phyloP scores from a whole-genome alignment of 2,888 invertebrate genomes.

The Cheilosia soror region DNA sequence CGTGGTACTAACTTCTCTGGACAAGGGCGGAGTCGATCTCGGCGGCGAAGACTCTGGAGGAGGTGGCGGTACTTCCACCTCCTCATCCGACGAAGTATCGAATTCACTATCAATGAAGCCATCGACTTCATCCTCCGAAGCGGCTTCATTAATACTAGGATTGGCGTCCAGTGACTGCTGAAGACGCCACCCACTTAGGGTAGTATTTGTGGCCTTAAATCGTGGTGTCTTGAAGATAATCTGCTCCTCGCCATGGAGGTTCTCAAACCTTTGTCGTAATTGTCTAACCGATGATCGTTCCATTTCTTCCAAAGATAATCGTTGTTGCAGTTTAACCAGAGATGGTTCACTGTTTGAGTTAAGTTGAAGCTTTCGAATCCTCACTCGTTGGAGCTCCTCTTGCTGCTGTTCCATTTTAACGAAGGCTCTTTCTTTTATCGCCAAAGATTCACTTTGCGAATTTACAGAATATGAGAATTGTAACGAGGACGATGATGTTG shows the following conservation, averaged over 20 bases:
- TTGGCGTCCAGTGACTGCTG: constrained; percentile 40
- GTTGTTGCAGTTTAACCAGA: constrained; percentile 47
- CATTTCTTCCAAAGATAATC: constrained; percentile 62
- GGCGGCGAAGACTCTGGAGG: constrained; percentile 58
- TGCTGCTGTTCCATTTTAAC: constrained; percentile 78
- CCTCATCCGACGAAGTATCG: constrained; percentile 14
- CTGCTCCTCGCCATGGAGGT: constrained; percentile 77
- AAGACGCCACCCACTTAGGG: constrained; percentile 30
- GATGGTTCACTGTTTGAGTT: constrained; percentile 64
- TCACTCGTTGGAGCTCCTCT: constrained; percentile 38
- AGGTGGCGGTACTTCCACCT: constrained; percentile 46
- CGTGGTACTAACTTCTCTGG: constrained; percentile 27
- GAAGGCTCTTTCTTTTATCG: constrained; percentile 79
- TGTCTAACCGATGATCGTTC: constrained; percentile 51
- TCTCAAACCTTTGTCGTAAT: constrained; percentile 78
- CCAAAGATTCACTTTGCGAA: constrained; percentile 80
- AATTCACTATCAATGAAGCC: constrained; percentile 76
- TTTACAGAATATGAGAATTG: constrained; percentile 81
- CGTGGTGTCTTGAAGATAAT: constrained; percentile 76
- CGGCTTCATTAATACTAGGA: constrained; percentile 80
- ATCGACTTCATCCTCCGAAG: constrained; percentile 82
- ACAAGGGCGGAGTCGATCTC: constrained; percentile 38
- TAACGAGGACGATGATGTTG: constrained; percentile 76
- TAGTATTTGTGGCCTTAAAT: constrained; percentile 42
- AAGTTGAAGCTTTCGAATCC: constrained; percentile 34